Percentiles rank a stretch among this genome's conserved stretches.
These are phyloP conservation scores for Habropoda laboriosa DNA, from an alignment of 1,140 invertebrate species.

Conservation along the genomic window DNA sequence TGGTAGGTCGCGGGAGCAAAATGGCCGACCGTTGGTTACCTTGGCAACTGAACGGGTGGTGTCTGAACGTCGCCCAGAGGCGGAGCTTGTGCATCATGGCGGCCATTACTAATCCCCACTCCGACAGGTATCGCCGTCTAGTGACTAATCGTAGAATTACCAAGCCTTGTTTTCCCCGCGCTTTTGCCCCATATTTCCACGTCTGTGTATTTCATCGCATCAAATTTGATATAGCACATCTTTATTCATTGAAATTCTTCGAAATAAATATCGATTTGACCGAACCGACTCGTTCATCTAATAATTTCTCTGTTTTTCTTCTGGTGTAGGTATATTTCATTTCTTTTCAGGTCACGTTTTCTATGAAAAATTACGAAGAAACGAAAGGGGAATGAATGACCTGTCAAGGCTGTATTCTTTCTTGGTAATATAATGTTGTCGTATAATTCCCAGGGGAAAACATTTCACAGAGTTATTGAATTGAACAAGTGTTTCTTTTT, in stretches of 20 bases:
- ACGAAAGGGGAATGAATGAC: no score
- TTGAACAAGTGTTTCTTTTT: no score
- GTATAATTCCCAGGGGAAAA: no score
- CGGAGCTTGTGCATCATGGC: constrained; percentile 61
- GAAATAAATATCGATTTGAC: no score
- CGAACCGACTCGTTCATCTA: no score
- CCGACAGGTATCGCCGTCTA: constrained; percentile 75
- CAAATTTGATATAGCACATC: no score
- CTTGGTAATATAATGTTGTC: no score
- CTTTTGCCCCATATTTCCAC: background rate
- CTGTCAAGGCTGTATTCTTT: no score
- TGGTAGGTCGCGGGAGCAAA: constrained; percentile 74
- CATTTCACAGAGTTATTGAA: no score
- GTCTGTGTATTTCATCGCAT: background rate
- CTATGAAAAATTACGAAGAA: no score
- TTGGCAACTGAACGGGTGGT: constrained; percentile 73
- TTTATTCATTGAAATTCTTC: no score
- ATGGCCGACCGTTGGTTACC: constrained; percentile 75
- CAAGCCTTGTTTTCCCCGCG: constrained; percentile 31
- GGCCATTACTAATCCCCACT: constrained; percentile 72
- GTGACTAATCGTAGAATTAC: background rate
- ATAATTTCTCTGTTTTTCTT: background rate
- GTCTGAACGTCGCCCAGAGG: constrained; percentile 53
- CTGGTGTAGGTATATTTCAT: background rate
- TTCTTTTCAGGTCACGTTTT: no score